These are phyloP conservation scores for Watsonalla binaria DNA, from an alignment of 2,888 invertebrate genomes.

Conservation along the genomic window DNA sequence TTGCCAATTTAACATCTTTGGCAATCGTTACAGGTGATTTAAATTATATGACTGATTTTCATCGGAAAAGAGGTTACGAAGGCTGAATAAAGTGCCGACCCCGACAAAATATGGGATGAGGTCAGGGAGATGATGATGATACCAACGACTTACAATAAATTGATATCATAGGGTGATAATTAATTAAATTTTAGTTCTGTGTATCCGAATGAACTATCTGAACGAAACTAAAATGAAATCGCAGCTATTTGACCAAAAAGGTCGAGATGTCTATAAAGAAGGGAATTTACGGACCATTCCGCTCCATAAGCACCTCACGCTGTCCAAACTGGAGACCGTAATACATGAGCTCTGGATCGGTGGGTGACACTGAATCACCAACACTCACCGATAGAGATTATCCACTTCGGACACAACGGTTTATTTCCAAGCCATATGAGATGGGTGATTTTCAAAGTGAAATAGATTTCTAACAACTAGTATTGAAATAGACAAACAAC, in stretches of 20 bases:
- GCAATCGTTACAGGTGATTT: too few relatives aligned
- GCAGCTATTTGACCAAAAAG: slow-evolving; percentile 35
- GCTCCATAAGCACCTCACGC: slow-evolving; percentile 43
- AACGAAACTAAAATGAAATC: slow-evolving; percentile 27
- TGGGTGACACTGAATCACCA: slow-evolving; percentile 53
- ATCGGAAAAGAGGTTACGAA: too few relatives aligned
- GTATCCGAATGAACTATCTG: too few relatives aligned
- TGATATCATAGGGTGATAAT: too few relatives aligned
- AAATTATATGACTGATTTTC: too few relatives aligned
- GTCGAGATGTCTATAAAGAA: slow-evolving; percentile 38
- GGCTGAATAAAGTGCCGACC: too few relatives aligned
- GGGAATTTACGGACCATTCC: slow-evolving; percentile 39
- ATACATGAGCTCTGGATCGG: slow-evolving; percentile 44
- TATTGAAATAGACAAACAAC: too few relatives aligned
- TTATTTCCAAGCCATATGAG: slow-evolving; percentile 16
- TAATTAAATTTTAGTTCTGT: too few relatives aligned
- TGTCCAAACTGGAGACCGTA: slow-evolving; percentile 28
- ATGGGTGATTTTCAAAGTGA: slow-evolving; percentile 11
- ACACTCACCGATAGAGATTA: slow-evolving; percentile 33
- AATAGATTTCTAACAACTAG: slow-evolving; percentile 18
- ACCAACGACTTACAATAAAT: too few relatives aligned
- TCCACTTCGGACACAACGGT: slow-evolving; percentile 38
- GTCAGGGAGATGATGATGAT: too few relatives aligned
- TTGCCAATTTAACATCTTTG: too few relatives aligned
- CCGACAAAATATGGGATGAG: too few relatives aligned